Evolutionary conservation across 2,888 invertebrate species (phyloP), one percentile per base, ranked within the genome.

Genomic region (Pammene aurita): DNA sequence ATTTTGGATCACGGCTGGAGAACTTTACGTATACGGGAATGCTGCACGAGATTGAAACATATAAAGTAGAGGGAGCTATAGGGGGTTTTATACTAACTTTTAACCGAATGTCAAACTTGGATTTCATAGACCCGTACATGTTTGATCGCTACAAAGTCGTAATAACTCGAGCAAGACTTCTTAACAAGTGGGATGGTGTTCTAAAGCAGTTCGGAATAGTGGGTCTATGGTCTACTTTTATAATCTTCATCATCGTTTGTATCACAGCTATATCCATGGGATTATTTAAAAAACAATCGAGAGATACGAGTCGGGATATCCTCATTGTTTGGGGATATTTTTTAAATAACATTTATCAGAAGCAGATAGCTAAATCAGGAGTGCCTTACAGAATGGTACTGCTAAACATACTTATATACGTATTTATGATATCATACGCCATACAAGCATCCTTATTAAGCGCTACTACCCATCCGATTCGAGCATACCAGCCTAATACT

Each of bases 261-360:
- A 18, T 75, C 42, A 55, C 71, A 2, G 72, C 75, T 6, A 67
- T 69, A 35, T 10, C 55, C 2, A 63, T 80, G 7, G 70, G 72
- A n/a, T 62, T 82, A 65, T 84, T 84, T 72, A 68, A 75, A 7
- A 55, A 67, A 0, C 16, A 38, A 6, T 41, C 66, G 1, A 73
- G 65, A 41, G 78, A 80, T 68, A n/a, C 71, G 18, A 38, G 71
- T 0, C 75, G 78, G 5, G 74, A 78, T 16, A 46, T 79, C n/a
- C 65, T 84, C 38, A 63, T 77, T 7, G 75, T 83, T 10, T 76
- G 77, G 38, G 84, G 84, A 46, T 79, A 76, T 54, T 77, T 83
- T 67, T 66, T 81, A 5, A 80, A 78, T 72, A 83, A 77, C 66
- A 62, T 58, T 1, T 54, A 35, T n/a, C 50, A 75, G 1, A 71